Evolutionary conservation across 2,797 vertebrate genomes (phyloP).

Genomic region (Arctocebus calabarensis): DNA sequence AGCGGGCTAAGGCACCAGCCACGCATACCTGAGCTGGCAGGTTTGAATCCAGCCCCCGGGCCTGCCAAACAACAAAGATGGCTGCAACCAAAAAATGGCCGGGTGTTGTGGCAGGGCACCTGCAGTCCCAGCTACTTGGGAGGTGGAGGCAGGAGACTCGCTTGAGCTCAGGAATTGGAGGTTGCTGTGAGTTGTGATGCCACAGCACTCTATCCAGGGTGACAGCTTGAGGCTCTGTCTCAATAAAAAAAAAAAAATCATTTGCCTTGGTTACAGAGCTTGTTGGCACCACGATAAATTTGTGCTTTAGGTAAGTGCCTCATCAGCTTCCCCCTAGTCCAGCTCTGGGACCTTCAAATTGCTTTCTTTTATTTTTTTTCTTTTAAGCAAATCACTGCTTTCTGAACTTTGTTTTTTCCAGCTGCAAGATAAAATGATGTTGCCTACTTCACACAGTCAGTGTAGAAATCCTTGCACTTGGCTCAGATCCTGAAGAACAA

Average conservation of each 20-base stretch:
- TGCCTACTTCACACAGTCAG: fast-evolving
- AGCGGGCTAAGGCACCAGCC: no score
- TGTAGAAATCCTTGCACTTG: background rate
- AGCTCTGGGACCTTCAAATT: background rate
- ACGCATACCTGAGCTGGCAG: no score
- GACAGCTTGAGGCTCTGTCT: no score
- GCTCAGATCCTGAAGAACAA: background rate
- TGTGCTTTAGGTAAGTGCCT: background rate
- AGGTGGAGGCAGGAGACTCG: no score
- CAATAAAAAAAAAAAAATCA: background rate
- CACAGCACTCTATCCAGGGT: no score
- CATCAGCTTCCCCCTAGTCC: background rate
- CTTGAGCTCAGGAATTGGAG: no score
- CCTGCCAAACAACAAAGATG: no score
- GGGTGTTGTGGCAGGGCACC: no score
- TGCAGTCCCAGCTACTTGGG: no score
- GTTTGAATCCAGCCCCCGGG: no score
- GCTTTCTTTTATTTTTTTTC: background rate
- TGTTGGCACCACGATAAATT: background rate
- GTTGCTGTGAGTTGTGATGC: no score
- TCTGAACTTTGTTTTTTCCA: background rate
- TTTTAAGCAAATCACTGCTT: background rate
- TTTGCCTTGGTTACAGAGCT: background rate
- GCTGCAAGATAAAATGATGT: background rate
- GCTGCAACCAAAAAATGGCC: no score